Evolutionary conservation across 2,888 invertebrate genomes (phyloP).

Genomic region (Philereme vetulata): DNA sequence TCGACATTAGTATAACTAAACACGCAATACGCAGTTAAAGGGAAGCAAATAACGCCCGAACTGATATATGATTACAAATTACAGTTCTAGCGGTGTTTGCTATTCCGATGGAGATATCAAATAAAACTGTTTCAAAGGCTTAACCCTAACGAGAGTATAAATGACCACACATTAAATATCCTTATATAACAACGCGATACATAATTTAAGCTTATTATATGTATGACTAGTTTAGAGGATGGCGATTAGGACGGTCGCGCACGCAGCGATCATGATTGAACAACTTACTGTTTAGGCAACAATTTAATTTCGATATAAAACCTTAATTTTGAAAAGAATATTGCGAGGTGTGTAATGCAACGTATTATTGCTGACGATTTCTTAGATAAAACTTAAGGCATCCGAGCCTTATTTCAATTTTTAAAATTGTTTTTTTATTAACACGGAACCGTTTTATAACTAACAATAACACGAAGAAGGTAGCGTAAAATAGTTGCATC

Average conservation of each 20-base stretch:
- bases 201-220: conserved; percentile 66
- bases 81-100: conserved; percentile 44
- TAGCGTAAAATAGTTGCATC: conserved; percentile 77
- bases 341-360: conserved; percentile 75
- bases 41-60: conserved; percentile 57
- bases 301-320: conserved; percentile 72
- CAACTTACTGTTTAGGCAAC: conserved; percentile 67
- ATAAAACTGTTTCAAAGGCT: conserved; percentile 44
- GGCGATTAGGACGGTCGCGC: conserved; percentile 82
- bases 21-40: conserved; percentile 65
- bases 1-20: conserved; percentile 71
- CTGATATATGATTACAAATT: conserved; percentile 57
- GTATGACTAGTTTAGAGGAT: conserved; percentile 83
- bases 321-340: conserved; percentile 73
- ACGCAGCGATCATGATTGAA: conserved; percentile 72
- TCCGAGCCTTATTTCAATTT: conserved; percentile 40
- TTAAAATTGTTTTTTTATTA: conserved; percentile 40
- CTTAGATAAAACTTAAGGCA: conserved; percentile 35
- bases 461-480: conserved; percentile 70
- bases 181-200: conserved; percentile 59
- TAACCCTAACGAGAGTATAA: conserved; percentile 48
- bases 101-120: conserved; percentile 51
- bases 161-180: conserved; percentile 56
- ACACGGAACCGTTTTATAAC: conserved; percentile 57
- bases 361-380: conserved; percentile 38